A percentile compares a stretch with the other conserved stretches of the same genome.
Evolutionary conservation across 2,888 invertebrate genomes (phyloP).

Genomic region (Apotomis capreana): DNA sequence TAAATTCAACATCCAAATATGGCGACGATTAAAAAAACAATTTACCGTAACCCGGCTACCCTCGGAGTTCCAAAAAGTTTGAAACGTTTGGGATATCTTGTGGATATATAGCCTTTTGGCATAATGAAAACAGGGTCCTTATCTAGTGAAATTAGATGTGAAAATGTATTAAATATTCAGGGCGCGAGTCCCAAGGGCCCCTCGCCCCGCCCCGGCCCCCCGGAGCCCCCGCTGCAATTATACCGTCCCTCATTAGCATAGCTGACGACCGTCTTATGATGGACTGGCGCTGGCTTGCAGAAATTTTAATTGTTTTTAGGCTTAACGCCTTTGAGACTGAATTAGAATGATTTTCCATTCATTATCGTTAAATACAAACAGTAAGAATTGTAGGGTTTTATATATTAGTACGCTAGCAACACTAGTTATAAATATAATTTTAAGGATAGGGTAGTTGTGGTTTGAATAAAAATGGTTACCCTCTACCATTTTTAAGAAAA

Average conservation of each 20-base stretch:
- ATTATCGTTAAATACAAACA: too few relatives aligned
- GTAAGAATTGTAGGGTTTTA: too few relatives aligned
- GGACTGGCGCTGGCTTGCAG: constrained; percentile 6
- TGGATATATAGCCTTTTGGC: neutral
- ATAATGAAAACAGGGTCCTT: constrained; percentile 16
- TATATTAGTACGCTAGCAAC: too few relatives aligned
- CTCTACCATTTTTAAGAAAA: too few relatives aligned
- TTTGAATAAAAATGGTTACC: too few relatives aligned
- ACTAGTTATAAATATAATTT: too few relatives aligned
- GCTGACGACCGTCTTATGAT: constrained; percentile 14
- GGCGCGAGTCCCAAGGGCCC: neutral
- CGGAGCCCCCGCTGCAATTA: neutral
- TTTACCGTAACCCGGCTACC: neutral
- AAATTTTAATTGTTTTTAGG: constrained; percentile 11
- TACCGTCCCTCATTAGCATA: constrained; percentile 17
- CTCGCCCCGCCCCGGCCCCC: neutral
- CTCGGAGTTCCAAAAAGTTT: neutral
- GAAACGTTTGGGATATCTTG: neutral
- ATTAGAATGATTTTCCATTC: neutral
- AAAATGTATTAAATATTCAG: constrained; percentile 31
- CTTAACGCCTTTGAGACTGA: neutral
- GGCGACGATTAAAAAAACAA: constrained; percentile 15
- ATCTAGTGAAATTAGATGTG: constrained; percentile 28
- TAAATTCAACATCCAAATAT: constrained; percentile 20
- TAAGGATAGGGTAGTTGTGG: too few relatives aligned